Base-by-base conservation (phyloP, 37 sponge, comb jelly and placozoan species). In the Crambe crambe region DNA sequence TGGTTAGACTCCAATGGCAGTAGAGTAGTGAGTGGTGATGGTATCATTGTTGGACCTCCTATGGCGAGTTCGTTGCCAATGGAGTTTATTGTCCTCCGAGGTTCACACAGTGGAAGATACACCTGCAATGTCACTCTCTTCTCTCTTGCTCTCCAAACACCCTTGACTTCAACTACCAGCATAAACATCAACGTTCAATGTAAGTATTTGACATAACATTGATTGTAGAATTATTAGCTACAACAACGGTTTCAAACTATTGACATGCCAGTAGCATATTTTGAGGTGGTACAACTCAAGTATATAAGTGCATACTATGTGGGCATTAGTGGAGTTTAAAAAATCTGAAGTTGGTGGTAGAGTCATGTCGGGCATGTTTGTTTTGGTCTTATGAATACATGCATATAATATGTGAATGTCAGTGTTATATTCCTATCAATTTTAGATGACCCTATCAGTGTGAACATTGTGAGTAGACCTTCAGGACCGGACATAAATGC, bases 111-210 rank as follows among this genome's bases (percentile, higher is more conserved):
- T 60, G 23, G 61, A 60, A n/a, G 27, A 22, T 60, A 60, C 1
- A 8, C 10, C 47, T 44, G 47, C 15, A 65, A 29, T 34, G 66
- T 32, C 69, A 72, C 73, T 43, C 73, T 72, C 54, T 72, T 39
- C 73, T 44, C 73, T 5, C 73, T 72, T 44, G 73, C 73, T 39
- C 54, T 72, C 5, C 54, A 72, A n/a, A n/a, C 54, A 72, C 73
- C 73, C 22, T 27, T 72, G 29, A 43, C 54, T n/a, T 5, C 54
- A 12, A 29, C 54, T 6, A 27, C 73, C 20, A n/a, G 9, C 69
- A 68, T 43, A 21, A 29, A 44, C 6, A 3, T 72, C 30, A 43
- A 43, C 39, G 29, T 72, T 40, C 31, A 44, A 42, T 6, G 73
- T 72, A 72, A 72, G 73, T n/a, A n/a, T n/a, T n/a, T n/a, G n/a